Evolutionary conservation across 1,140 invertebrate genomes (phyloP).

Genomic region (Idris sp.): DNA sequence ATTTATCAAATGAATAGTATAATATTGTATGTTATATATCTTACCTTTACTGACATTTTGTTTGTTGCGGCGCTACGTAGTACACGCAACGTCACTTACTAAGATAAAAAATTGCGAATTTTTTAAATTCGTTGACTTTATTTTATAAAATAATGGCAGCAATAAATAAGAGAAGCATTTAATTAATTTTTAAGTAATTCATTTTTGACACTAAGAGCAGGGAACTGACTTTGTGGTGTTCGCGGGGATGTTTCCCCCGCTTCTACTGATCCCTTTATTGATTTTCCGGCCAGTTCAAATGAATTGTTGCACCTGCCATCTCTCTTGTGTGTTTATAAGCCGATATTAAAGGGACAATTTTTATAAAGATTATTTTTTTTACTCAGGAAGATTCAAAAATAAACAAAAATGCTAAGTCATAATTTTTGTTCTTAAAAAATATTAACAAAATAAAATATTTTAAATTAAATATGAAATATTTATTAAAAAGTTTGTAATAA

Average conservation of each 20-base stretch:
- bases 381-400: too few species aligned
- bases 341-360: too few species aligned
- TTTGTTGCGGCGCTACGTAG: constrained; percentile 55
- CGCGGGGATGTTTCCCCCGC: constrained; percentile 67
- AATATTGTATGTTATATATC: too few species aligned
- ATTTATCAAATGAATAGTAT: too few species aligned
- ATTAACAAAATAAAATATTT: too few species aligned
- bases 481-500: too few species aligned
- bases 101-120: constrained; percentile 6
- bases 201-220: constrained; percentile 56
- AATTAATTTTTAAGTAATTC: constrained; percentile 67
- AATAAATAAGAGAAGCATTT: constrained; percentile 49
- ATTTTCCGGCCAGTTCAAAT: constrained; percentile 56
- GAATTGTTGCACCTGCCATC: constrained; percentile 68
- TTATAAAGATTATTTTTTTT: too few species aligned
- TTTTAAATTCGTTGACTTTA: constrained; percentile 2
- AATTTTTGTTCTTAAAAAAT: too few species aligned
- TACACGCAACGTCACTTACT: constrained; percentile 52
- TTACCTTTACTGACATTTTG: constrained; percentile 77
- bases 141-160: constrained; percentile 27
- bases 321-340: constrained; percentile 61
- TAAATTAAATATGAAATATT: too few species aligned
- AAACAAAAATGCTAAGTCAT: too few species aligned
- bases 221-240: constrained; percentile 63
- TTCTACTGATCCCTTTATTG: constrained; percentile 67